A percentile compares a stretch with the other conserved stretches of the same genome.
These are phyloP conservation scores for Rhingia rostrata DNA, from an alignment of 2,888 invertebrate species.

Conservation along the genomic window DNA sequence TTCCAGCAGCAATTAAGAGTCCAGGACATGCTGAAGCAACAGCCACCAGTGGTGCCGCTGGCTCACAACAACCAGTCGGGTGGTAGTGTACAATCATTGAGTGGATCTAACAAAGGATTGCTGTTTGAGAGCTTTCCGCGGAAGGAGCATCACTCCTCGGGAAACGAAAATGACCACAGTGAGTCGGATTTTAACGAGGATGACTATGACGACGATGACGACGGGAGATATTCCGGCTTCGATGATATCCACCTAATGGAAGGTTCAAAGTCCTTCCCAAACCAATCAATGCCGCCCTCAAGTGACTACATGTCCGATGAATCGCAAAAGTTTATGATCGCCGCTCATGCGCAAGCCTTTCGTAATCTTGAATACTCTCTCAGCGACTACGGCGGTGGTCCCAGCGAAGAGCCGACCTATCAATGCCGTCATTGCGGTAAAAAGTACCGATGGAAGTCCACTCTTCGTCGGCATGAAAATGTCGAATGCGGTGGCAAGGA, in stretches of 20 bases:
- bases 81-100: conserved; percentile 61
- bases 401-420: conserved; percentile 79
- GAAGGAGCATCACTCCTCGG: conserved; percentile 75
- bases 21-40: conserved; percentile 79
- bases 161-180: conserved; percentile 78
- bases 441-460: conserved; percentile 93
- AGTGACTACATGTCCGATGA: conserved; percentile 78
- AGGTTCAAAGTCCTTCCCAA: conserved; percentile 76
- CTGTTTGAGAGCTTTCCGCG: conserved; percentile 78
- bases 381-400: conserved; percentile 77
- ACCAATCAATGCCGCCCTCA: conserved; percentile 62
- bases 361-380: conserved; percentile 80
- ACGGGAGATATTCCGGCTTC: conserved; percentile 81
- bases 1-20: conserved; percentile 84
- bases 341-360: conserved; percentile 78
- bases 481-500: conserved; percentile 92
- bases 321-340: conserved; percentile 78
- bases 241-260: conserved; percentile 83
- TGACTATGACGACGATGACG: conserved; percentile 80
- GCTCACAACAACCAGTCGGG: conserved; percentile 61
- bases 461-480: conserved; percentile 91
- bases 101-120: conserved; percentile 29
- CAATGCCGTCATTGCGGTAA: conserved; percentile 91
- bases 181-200: conserved; percentile 76
- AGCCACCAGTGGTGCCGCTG: conserved; percentile 64